Evolutionary conservation across 2,888 invertebrate genomes (phyloP).

Genomic region (Acleris sparsana): DNA sequence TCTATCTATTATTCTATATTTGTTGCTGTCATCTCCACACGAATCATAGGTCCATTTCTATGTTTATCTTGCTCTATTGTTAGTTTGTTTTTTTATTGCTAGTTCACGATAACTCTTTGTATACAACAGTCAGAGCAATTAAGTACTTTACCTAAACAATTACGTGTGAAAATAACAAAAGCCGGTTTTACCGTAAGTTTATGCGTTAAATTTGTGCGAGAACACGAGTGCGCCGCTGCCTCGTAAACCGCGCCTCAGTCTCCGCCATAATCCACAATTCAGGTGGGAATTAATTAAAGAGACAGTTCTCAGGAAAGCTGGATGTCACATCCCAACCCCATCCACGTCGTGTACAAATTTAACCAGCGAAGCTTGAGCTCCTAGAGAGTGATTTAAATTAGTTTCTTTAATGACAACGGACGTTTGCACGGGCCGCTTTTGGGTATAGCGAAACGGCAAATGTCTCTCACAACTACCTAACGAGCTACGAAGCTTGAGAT

Average conservation of each 20-base stretch:
- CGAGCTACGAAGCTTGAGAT: background rate
- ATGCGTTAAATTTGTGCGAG: slow-evolving; percentile 34
- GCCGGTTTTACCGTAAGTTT: slow-evolving; percentile 11
- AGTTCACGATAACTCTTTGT: too few relatives aligned
- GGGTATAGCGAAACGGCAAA: background rate
- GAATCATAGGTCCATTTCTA: too few relatives aligned
- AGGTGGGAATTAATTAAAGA: slow-evolving; percentile 38
- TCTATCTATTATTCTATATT: too few relatives aligned
- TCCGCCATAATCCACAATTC: slow-evolving; percentile 29
- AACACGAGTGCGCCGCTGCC: slow-evolving; percentile 26
- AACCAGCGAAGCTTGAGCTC: slow-evolving; percentile 28
- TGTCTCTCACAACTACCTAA: background rate
- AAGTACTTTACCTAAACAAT: too few relatives aligned
- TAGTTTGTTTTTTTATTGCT: too few relatives aligned
- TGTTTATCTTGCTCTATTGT: too few relatives aligned
- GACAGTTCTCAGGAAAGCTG: slow-evolving; percentile 31
- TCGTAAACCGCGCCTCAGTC: slow-evolving; percentile 28
- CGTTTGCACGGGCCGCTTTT: background rate
- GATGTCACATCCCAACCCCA: slow-evolving; percentile 32
- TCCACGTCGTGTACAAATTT: slow-evolving; percentile 31
- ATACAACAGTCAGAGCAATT: too few relatives aligned
- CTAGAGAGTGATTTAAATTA: slow-evolving; percentile 18
- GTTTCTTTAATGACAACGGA: slow-evolving; percentile 9
- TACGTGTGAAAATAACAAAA: slow-evolving; percentile 16
- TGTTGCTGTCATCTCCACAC: too few relatives aligned